phyloP scores from a whole-genome alignment of 2,113 vertebrate genomes.

The Anthoscopus minutus region DNA sequence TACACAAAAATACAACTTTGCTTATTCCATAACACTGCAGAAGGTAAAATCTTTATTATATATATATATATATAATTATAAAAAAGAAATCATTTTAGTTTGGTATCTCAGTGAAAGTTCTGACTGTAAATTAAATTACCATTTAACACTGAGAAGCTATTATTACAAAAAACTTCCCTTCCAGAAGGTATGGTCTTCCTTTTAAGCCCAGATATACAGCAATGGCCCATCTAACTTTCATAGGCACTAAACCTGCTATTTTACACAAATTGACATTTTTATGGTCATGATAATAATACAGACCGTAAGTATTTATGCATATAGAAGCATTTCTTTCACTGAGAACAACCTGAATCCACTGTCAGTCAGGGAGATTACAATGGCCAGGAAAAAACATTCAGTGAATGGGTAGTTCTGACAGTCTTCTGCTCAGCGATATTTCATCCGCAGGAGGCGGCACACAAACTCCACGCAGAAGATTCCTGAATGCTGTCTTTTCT shows the following conservation, averaged over 20 bases:
- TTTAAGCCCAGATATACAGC: background rate
- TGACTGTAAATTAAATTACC: background rate
- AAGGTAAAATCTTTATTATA: background rate
- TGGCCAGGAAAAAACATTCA: background rate
- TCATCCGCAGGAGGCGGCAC: slow-evolving; percentile 2
- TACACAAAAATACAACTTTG: background rate
- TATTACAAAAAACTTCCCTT: background rate
- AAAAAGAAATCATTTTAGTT: background rate
- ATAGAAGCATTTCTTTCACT: background rate
- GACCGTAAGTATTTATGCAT: background rate
- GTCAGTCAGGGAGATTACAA: background rate
- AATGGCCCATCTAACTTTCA: background rate
- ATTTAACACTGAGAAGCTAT: background rate
- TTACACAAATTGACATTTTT: background rate
- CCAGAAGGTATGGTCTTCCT: background rate
- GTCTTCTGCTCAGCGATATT: background rate
- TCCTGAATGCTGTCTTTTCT: background rate
- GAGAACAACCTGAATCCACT: background rate
- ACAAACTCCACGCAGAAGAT: background rate
- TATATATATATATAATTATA: background rate
- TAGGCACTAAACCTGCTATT: background rate
- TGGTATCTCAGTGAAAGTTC: background rate
- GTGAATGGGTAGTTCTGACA: background rate
- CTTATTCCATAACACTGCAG: background rate
- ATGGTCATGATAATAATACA: background rate